phyloP scores from a whole-genome alignment of 37 sponge, comb jelly and placozoan species.

The Chondrilla cf. caribensis region DNA sequence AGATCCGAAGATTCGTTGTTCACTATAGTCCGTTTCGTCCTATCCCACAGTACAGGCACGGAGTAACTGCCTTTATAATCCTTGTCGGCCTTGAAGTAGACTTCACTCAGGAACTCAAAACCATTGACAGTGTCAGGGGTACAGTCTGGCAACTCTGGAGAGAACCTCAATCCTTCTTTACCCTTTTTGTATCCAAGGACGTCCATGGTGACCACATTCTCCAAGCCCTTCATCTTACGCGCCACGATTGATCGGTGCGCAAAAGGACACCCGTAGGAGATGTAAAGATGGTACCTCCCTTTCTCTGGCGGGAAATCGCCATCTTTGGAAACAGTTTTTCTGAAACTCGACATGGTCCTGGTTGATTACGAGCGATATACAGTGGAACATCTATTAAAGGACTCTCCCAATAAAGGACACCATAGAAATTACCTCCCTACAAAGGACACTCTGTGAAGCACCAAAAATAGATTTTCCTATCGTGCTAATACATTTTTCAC shows the following conservation, averaged over 20 bases:
- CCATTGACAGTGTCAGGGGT: slow-evolving; percentile 81
- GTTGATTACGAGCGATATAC: too few species aligned
- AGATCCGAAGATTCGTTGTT: slow-evolving; percentile 92
- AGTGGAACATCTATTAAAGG: too few species aligned
- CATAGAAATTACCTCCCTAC: too few species aligned
- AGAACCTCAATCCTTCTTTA: slow-evolving; percentile 80
- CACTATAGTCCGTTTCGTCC: slow-evolving; percentile 65
- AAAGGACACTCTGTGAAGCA: too few species aligned
- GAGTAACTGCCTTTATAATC: slow-evolving; percentile 76
- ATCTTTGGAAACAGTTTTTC: slow-evolving; percentile 56
- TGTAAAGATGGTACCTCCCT: slow-evolving; percentile 88
- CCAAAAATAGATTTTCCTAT: too few species aligned
- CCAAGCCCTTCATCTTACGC: slow-evolving; percentile 80
- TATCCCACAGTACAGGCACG: slow-evolving; percentile 90
- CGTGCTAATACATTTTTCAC: too few species aligned
- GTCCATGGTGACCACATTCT: slow-evolving; percentile 72
- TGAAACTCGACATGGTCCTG: slow-evolving; percentile 44
- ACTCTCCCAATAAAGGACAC: too few species aligned
- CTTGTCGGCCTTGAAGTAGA: slow-evolving; percentile 60
- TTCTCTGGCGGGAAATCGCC: slow-evolving; percentile 68
- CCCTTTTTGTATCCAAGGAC: slow-evolving; percentile 63
- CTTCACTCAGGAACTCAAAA: slow-evolving; percentile 48
- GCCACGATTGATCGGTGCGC: slow-evolving; percentile 81
- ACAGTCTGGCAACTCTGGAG: slow-evolving; percentile 41
- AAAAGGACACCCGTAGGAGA: slow-evolving; percentile 90